These are phyloP conservation scores for Drosophila quadrilineata DNA, from an alignment of 1,140 invertebrate species.

Conservation along the genomic window DNA sequence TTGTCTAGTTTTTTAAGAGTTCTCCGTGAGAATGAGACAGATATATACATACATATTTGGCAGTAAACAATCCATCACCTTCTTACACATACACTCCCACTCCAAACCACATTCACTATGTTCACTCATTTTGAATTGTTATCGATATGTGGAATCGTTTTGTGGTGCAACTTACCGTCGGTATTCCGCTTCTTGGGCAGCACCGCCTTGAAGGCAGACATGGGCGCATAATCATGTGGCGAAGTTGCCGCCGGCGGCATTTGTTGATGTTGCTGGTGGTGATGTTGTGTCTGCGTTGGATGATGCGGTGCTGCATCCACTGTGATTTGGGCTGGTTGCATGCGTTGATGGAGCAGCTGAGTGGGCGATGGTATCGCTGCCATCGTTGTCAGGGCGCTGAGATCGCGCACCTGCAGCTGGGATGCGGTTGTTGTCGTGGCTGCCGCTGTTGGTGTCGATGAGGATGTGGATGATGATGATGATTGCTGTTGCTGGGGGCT, in stretches of 20 bases:
- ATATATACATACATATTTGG: too few species aligned
- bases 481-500: constrained; percentile 50
- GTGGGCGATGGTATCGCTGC: constrained; percentile 75
- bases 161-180: constrained; percentile 69
- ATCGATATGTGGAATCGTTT: too few species aligned
- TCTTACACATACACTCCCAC: too few species aligned
- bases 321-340: constrained; percentile 58
- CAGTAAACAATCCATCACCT: too few species aligned
- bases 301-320: constrained; percentile 59
- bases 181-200: constrained; percentile 71
- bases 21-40: too few species aligned
- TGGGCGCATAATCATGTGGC: constrained; percentile 71
- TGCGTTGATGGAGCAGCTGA: constrained; percentile 71
- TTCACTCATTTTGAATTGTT: too few species aligned
- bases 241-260: constrained; percentile 63
- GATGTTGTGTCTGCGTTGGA: constrained; percentile 45
- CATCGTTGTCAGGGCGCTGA: constrained; percentile 70
- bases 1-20: too few species aligned
- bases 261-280: constrained; percentile 45
- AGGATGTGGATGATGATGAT: constrained; percentile 43
- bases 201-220: constrained; percentile 78
- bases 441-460: constrained; percentile 18
- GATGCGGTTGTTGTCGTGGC: constrained; percentile 18
- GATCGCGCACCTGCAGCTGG: constrained; percentile 72
- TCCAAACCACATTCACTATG: too few species aligned